Conservation (phyloP, 1,140 invertebrate genomes). For the Cyclina sinensis region DNA sequence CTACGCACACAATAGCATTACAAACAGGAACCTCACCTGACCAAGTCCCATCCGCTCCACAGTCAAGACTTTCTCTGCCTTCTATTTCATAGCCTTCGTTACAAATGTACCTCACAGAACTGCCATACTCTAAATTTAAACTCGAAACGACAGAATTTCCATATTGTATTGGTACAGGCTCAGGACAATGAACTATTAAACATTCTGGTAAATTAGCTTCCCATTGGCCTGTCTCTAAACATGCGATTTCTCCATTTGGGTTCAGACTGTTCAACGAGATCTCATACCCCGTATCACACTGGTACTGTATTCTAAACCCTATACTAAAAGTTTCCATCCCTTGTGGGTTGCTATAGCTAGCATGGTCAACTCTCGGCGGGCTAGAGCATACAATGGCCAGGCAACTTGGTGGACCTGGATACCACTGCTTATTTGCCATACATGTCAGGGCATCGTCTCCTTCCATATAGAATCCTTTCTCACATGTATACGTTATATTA, state of each 20-base stretch:
- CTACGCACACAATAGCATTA: conserved; percentile 71
- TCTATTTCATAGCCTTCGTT: conserved; percentile 92
- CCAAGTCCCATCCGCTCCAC: conserved; percentile 74
- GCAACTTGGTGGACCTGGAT: conserved; percentile 76
- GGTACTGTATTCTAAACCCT: conserved; percentile 78
- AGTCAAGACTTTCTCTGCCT: conserved; percentile 70
- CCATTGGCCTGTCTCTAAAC: conserved; percentile 79
- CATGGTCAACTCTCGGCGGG: conserved; percentile 44
- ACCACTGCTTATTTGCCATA: conserved; percentile 94
- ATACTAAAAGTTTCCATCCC: conserved; percentile 72
- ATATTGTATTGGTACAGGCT: conserved; percentile 74
- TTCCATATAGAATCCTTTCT: conserved; percentile 91
- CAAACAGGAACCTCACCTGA: conserved; percentile 77
- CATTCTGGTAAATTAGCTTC: conserved; percentile 77
- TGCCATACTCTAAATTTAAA: conserved; percentile 24
- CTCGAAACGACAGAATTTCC: conserved; percentile 53
- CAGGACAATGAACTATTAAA: conserved; percentile 72
- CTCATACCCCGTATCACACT: conserved; percentile 82
- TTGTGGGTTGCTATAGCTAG: background rate
- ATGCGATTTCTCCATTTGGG: conserved; percentile 71
- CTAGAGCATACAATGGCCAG: conserved; percentile 43
- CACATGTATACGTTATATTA: conserved; percentile 91
- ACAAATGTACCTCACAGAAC: conserved; percentile 67
- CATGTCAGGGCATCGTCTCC: conserved; percentile 93
- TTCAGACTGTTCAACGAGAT: conserved; percentile 70